Evolutionary conservation across 1,140 invertebrate genomes (phyloP), one percentile per base, ranked within the genome.

Genomic region (Lasaia peninsularis): DNA sequence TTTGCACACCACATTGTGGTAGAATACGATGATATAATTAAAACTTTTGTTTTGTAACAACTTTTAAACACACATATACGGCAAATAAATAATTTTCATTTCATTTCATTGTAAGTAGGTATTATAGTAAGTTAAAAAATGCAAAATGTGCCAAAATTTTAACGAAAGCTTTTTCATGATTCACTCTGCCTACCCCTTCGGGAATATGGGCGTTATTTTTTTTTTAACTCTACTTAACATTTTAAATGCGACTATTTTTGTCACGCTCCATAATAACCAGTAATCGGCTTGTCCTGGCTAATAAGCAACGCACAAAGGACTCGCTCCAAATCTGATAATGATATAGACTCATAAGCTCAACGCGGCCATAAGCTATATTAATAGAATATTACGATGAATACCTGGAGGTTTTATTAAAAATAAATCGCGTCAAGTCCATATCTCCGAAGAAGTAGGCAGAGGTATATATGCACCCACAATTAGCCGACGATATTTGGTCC

Each of bases 241-340:
- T 21, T 21, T 20, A 21, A 16, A 21, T 20, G 40, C 11, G 11
- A 16, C 40, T 10, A 10, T 20, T 48, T 48, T 18, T 6, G 40
- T 48, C 1, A 44, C 44, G 20, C 21, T 48, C 20, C 44, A 24
- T 48, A 12, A 48, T 48, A 48, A 12, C 44, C 12, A 40, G 14
- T 56, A 62, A 62, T 62, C 60, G 34, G 54, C 54, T 62, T 62
- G 35, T 44, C 49, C 24, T 28, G 18, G 56, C 54, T 21, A 61
- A 52, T 62, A 37, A 44, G 28, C 28, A 44, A 52, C 52, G 44
- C 21, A 48, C 44, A 48, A 48, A 48, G 44, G 44, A 48, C 44
- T 40, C 49, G 37, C 53, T 60, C 51, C 37, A 60, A 60, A 60
- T 54, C 37, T 60, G 53, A 10, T 48, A 48, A 48, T 48, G 44